These are phyloP conservation scores for Exaiptasia diaphana DNA, from an alignment of 64 coral and sea anemone genomes.

Conservation along the genomic window DNA sequence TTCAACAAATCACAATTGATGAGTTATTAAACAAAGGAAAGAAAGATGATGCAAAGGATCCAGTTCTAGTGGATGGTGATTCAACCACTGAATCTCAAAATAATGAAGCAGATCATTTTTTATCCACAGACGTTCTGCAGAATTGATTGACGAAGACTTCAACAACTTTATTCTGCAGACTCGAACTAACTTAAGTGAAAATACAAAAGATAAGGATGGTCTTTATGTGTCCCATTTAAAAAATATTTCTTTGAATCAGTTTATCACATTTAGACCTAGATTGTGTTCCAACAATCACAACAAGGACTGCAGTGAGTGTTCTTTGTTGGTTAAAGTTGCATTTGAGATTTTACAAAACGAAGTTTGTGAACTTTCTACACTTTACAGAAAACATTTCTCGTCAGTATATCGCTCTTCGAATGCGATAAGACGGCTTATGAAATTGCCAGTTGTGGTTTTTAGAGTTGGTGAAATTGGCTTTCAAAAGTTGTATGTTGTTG, in stretches of 20 bases:
- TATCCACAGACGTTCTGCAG: constrained; percentile 7
- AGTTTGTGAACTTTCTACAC: constrained; percentile 38
- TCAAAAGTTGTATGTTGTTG: constrained; percentile 41
- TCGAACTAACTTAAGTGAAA: constrained; percentile 20
- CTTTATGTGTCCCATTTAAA: constrained; percentile 37
- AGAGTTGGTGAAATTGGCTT: constrained; percentile 14
- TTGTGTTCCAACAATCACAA: constrained; percentile 31
- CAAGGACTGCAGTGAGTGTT: constrained; percentile 48
- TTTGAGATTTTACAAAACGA: constrained; percentile 31
- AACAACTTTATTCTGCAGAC: background rate
- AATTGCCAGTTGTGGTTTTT: constrained; percentile 65
- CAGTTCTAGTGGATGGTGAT: background rate
- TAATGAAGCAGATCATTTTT: background rate
- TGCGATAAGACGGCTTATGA: constrained; percentile 22
- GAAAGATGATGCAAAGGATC: constrained; percentile 21
- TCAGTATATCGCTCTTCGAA: constrained; percentile 31
- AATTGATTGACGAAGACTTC: constrained; percentile 31
- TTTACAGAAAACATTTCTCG: constrained; percentile 30
- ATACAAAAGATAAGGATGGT: constrained; percentile 20
- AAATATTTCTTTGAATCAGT: constrained; percentile 39
- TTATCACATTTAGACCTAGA: constrained; percentile 39
- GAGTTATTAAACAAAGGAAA: constrained; percentile 10
- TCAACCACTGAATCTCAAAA: constrained; percentile 47
- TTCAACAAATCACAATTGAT: constrained; percentile 37
- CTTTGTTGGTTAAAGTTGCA: constrained; percentile 33